A percentile compares a stretch with the other conserved stretches of the same genome.
phyloP scores from a whole-genome alignment of 2,888 invertebrate species.

The Yponomeuta malinellus region DNA sequence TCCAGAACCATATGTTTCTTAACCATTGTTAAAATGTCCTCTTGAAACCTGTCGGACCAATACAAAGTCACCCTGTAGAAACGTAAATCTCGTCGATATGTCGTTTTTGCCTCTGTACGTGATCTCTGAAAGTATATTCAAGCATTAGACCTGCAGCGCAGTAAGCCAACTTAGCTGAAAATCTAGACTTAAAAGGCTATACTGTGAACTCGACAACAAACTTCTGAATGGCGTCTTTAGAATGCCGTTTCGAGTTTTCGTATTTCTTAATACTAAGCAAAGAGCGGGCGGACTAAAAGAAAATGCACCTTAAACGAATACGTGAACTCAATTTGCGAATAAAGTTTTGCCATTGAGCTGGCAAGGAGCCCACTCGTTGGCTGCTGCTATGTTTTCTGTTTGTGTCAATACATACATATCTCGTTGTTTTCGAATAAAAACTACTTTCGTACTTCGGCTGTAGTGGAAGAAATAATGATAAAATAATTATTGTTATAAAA shows the following conservation, averaged over 20 bases:
- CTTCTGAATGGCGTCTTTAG: constrained; percentile 66
- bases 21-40: too few relatives aligned
- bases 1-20: too few relatives aligned
- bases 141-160: background rate
- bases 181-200: constrained; percentile 8
- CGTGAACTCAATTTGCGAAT: constrained; percentile 74
- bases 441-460: too few relatives aligned
- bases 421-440: background rate
- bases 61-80: too few relatives aligned
- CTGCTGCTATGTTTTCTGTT: constrained; percentile 18
- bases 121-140: background rate
- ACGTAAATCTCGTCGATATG: too few relatives aligned
- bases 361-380: constrained; percentile 36
- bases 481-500: too few relatives aligned
- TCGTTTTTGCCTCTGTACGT: too few relatives aligned
- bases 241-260: constrained; percentile 70
- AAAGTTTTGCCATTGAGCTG: constrained; percentile 64
- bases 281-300: constrained; percentile 62
- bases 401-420: background rate
- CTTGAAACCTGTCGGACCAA: too few relatives aligned
- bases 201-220: constrained; percentile 40
- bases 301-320: constrained; percentile 73
- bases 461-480: too few relatives aligned
- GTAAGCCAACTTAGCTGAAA: constrained; percentile 1
- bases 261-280: constrained; percentile 71